Conservation (phyloP, 2,797 vertebrate species). For the Aplochiton taeniatus region DNA sequence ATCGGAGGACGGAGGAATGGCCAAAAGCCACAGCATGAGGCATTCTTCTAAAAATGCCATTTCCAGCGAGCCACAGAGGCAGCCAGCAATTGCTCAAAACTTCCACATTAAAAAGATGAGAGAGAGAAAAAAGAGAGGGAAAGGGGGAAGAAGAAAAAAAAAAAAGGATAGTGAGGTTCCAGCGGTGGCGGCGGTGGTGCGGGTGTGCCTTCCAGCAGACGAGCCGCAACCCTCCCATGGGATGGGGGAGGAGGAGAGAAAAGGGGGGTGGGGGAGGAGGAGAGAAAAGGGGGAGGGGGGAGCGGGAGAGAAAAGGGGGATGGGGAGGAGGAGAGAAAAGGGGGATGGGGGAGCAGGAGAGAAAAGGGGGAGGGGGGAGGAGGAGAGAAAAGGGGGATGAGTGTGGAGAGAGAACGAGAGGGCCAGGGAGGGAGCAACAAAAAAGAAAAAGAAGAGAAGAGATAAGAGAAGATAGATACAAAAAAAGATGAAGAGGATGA, state of each 20-base stretch:
- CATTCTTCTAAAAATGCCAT: constrained; percentile 82
- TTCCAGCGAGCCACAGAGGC: constrained; percentile 79
- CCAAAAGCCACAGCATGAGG: constrained; percentile 75
- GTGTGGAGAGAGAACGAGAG: constrained; percentile 1
- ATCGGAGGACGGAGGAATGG: constrained; percentile 66
- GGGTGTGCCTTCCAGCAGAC: constrained; percentile 76
- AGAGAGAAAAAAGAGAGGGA: constrained; percentile 32
- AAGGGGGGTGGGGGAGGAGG: not conserved
- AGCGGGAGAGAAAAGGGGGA: constrained; percentile 71
- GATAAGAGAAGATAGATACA: not conserved
- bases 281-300: constrained; percentile 69
- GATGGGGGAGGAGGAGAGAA: constrained; percentile 55
- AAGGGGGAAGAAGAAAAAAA: constrained; percentile 35
- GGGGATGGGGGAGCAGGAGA: too few relatives aligned
- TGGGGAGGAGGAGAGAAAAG: constrained; percentile 52
- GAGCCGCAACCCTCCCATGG: constrained; percentile 73
- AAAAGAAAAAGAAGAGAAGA: not conserved
- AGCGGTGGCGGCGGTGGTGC: constrained; percentile 72
- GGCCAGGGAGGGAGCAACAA: not conserved
- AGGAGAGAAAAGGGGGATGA: not conserved
- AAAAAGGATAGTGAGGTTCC: constrained; percentile 62
- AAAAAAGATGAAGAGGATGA: not conserved
- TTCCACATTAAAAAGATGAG: constrained; percentile 79
- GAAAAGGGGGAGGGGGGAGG: constrained; percentile 41
- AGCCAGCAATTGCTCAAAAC: constrained; percentile 82